A percentile compares a stretch with the other conserved stretches of the same genome.
Evolutionary conservation across 2,888 invertebrate genomes (phyloP).

Genomic region (Mycogona germanica): DNA sequence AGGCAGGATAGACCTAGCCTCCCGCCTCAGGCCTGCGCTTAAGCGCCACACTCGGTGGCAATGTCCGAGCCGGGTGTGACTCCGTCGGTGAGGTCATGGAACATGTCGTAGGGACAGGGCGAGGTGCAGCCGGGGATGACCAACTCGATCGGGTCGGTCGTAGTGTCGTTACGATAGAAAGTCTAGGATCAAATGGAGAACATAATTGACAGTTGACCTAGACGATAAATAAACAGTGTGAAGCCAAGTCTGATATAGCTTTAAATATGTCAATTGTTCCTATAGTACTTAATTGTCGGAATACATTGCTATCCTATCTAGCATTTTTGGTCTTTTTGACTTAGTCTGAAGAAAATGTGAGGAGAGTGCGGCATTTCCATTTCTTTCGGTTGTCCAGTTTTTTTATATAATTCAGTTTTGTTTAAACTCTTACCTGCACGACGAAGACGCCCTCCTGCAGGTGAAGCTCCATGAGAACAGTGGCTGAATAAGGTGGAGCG

Average conservation of each 20-base stretch:
- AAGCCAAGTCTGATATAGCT: no score
- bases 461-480: conserved; percentile 50
- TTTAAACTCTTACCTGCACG: conserved; percentile 10
- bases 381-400: no score
- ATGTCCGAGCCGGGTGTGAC: conserved; percentile 3
- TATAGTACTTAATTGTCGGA: no score
- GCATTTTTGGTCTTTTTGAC: no score
- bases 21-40: no score
- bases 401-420: no score
- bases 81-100: conserved; percentile 6
- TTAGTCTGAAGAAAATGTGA: no score
- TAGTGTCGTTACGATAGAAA: conserved; percentile 11
- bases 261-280: no score
- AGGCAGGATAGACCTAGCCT: no score
- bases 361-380: no score
- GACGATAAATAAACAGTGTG: no score
- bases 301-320: no score
- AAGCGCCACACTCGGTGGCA: conserved; percentile 8
- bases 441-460: conserved; percentile 34
- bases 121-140: conserved; percentile 4
- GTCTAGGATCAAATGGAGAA: neutral
- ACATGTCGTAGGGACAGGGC: conserved; percentile 2
- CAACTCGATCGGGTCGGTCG: neutral
- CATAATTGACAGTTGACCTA: neutral
- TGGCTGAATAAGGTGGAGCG: conserved; percentile 50